Evolutionary conservation across 2,113 vertebrate genomes (phyloP), one percentile per base, ranked within the genome.

Genomic region (Lota lota): DNA sequence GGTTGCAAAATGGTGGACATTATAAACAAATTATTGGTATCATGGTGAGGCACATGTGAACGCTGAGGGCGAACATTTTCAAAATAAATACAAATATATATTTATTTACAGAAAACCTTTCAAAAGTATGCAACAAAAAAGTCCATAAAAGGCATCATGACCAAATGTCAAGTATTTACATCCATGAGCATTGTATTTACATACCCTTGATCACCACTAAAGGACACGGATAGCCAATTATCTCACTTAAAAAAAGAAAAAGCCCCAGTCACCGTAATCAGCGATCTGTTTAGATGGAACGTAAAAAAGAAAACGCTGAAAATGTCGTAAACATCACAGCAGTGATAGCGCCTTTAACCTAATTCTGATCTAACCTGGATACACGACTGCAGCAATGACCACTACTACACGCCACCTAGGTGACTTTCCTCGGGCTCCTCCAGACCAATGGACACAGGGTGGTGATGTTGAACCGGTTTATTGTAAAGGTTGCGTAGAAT

Each of bases 11-110:
- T 47, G 40, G 40, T 12, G 11, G 40, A 33, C 40, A 47, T 2
- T 47, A 47, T 47, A 47, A 47, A 12, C 40, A 47, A 14, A 59
- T 57, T 57, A 19, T 19, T 19, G n/a, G 14, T 19, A 10, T 21
- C 19, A 59, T 21, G n/a, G 57, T 24, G 28, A 4, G 53, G 60
- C 51, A 21, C 67, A 77, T 75, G n/a, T 65, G 47, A 71, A 54
- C 10, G n/a, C 47, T 68, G 47, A 77, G 4, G 56, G 8, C 18
- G 57, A 40, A 66, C 40, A 79, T n/a, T 80, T 86, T 28, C 63
- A 78, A 67, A 90, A 89, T 91, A 92, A 92, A 93, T 92, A 92
- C 63, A 89, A 73, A 56, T 64, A 79, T 88, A 88, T 88, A 74
- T 85, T 88, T 89, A 79, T 89, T 57, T 88, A 91, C 85, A 91